Evolutionary conservation across 2,888 invertebrate genomes (phyloP).

Genomic region (Junonia oenone): DNA sequence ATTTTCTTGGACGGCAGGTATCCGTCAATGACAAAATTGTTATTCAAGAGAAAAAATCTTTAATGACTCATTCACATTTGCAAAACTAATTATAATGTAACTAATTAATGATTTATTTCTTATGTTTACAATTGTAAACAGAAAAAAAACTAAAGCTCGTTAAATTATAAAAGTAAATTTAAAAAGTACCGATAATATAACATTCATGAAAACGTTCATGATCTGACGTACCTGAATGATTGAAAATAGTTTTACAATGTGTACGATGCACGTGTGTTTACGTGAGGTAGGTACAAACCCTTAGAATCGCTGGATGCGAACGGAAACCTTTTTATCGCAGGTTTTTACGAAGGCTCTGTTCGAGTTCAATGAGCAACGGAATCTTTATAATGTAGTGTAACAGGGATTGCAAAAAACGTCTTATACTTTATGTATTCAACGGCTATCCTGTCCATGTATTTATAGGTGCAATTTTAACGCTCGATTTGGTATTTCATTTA

Average conservation of each 20-base stretch:
- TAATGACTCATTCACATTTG: neutral
- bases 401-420: slow-evolving; percentile 21
- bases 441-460: slow-evolving; percentile 6
- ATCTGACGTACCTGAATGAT: too few species aligned
- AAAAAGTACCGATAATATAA: too few species aligned
- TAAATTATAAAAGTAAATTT: neutral
- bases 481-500: neutral
- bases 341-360: slow-evolving; percentile 41
- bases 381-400: slow-evolving; percentile 34
- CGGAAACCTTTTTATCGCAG: slow-evolving; percentile 45
- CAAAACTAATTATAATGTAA: neutral
- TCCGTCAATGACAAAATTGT: too few species aligned
- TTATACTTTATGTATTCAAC: slow-evolving; percentile 15
- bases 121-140: neutral
- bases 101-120: neutral
- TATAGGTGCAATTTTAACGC: neutral
- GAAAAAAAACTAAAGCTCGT: neutral
- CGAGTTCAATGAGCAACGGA: slow-evolving; percentile 43
- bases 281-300: slow-evolving; percentile 23
- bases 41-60: neutral
- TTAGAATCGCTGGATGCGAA: slow-evolving; percentile 35
- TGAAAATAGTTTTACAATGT: slow-evolving; percentile 2
- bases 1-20: neutral
- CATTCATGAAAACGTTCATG: neutral
- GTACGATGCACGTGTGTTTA: slow-evolving; percentile 18